Conservation (phyloP, 2,113 vertebrate genomes). For the Gracilinanus agilis region DNA sequence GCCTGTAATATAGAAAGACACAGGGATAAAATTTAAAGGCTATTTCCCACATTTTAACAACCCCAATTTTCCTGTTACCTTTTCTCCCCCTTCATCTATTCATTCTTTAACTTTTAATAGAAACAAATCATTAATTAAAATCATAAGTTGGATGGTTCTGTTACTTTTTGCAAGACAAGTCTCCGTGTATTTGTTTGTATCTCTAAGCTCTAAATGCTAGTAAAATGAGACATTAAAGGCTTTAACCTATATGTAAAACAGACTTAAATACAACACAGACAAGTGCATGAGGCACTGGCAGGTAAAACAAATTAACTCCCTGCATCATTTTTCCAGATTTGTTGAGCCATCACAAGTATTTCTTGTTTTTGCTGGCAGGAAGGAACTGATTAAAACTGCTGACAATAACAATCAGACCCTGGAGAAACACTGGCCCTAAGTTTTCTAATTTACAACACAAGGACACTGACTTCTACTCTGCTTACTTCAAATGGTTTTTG, state of each 20-base stretch:
- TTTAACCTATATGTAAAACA: background rate
- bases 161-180: constrained; percentile 26
- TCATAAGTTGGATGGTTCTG: too few species aligned
- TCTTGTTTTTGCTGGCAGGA: background rate
- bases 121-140: too few species aligned
- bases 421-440: background rate
- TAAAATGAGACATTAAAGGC: background rate
- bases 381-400: background rate
- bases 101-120: too few species aligned
- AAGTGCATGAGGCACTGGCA: background rate
- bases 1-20: constrained; percentile 84
- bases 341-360: background rate
- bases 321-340: background rate
- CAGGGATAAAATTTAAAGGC: background rate
- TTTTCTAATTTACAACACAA: background rate
- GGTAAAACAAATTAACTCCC: background rate
- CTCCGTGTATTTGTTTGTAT: background rate
- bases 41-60: background rate
- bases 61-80: background rate
- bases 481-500: background rate
- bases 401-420: background rate
- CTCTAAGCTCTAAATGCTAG: background rate
- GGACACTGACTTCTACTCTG: background rate
- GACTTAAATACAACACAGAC: background rate
- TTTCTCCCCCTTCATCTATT: too few species aligned